phyloP scores from a whole-genome alignment of 35 echinoderm and acorn worm species.

The Strongylocentrotus purpuratus region DNA sequence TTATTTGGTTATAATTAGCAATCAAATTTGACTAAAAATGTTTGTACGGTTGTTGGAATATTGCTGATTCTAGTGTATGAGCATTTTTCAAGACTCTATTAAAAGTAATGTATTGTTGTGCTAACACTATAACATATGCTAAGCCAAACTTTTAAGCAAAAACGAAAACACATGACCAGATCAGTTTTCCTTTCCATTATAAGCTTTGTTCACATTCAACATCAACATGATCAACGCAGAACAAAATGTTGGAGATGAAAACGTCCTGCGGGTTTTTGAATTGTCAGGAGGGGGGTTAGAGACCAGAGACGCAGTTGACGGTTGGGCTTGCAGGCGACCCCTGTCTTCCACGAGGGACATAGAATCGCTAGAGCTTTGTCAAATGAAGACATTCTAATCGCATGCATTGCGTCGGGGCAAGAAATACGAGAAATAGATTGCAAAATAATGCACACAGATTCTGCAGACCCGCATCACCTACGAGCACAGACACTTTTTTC shows the following conservation, averaged over 20 bases:
- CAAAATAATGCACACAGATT: background rate
- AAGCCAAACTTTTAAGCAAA: too few species aligned
- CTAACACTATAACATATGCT: too few species aligned
- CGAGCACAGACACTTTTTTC: background rate
- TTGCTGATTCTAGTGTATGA: too few species aligned
- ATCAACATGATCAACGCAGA: background rate
- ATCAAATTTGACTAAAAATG: too few species aligned
- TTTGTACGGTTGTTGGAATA: too few species aligned
- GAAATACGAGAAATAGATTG: constrained; percentile 18
- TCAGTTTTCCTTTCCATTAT: too few species aligned
- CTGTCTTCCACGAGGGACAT: background rate
- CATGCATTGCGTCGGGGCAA: background rate
- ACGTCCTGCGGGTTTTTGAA: background rate
- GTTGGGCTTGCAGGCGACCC: background rate
- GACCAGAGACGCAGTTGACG: background rate
- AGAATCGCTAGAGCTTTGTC: background rate
- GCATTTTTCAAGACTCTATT: too few species aligned
- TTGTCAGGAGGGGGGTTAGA: background rate
- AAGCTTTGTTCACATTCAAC: background rate
- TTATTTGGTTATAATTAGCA: too few species aligned
- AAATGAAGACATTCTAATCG: background rate
- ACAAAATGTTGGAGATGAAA: background rate
- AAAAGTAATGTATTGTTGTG: too few species aligned
- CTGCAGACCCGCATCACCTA: background rate
- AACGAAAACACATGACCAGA: too few species aligned